These are phyloP conservation scores for Pterostichus niger DNA, from an alignment of 2,888 invertebrate species.

Conservation along the genomic window DNA sequence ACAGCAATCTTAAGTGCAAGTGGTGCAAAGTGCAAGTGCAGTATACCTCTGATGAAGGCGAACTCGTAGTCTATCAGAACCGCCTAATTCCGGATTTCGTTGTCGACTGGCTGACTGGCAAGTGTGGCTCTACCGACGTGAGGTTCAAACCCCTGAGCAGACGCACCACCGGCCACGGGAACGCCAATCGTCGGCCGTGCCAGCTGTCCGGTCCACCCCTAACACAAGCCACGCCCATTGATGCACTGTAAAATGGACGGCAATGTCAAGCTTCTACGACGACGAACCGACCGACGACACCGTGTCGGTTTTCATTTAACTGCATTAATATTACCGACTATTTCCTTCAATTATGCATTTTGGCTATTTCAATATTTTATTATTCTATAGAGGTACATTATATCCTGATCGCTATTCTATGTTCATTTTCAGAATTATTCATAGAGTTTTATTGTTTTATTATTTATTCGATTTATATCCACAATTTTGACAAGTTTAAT, in stretches of 20 bases:
- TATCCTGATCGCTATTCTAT: neutral
- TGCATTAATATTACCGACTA: slow-evolving; percentile 37
- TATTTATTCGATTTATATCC: too few relatives aligned
- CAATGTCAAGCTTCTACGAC: neutral
- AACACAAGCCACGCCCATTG: slow-evolving; percentile 16
- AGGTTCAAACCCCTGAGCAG: neutral
- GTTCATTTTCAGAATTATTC: too few relatives aligned
- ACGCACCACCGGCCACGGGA: neutral
- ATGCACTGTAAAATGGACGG: slow-evolving; percentile 22
- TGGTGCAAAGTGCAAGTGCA: neutral
- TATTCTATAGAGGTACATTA: neutral
- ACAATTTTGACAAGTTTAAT: too few relatives aligned
- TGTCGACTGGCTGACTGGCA: slow-evolving; percentile 11
- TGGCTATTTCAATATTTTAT: neutral
- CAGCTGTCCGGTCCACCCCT: slow-evolving; percentile 3
- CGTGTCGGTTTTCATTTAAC: neutral
- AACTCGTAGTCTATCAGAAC: neutral
- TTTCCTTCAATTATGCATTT: neutral
- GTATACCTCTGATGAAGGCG: neutral
- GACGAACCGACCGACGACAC: neutral
- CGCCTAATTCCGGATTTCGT: neutral
- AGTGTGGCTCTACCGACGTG: neutral
- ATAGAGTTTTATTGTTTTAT: too few relatives aligned
- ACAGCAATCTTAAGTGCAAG: neutral
- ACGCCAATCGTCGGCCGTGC: neutral